These are phyloP conservation scores for Babylonia areolata DNA, from an alignment of 1,140 invertebrate genomes.

Conservation along the genomic window DNA sequence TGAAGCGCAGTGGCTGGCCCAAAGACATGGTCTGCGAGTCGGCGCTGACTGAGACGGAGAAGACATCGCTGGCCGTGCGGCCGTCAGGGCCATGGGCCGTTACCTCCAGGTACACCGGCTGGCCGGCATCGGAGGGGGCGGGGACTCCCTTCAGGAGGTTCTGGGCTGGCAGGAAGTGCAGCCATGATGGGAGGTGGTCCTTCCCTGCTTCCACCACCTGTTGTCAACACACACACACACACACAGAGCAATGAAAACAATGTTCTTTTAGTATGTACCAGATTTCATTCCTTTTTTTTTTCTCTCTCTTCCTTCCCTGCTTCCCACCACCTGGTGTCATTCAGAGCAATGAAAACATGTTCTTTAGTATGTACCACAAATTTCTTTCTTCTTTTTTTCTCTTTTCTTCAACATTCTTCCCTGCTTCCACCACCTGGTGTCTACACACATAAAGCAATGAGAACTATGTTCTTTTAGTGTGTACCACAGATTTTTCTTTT, in stretches of 20 bases:
- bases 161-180: conserved; percentile 71
- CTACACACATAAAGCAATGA: no score
- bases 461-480: no score
- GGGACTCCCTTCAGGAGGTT: conserved; percentile 80
- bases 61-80: conserved; percentile 61
- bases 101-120: conserved; percentile 80
- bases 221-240: no score
- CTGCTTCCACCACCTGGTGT: no score
- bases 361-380: no score
- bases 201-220: conserved; percentile 74
- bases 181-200: conserved; percentile 73
- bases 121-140: conserved; percentile 78
- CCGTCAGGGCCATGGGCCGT: conserved; percentile 61
- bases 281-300: no score
- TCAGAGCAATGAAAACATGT: not conserved
- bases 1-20: conserved; percentile 38
- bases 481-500: no score
- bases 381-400: no score
- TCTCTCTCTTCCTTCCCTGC: no score
- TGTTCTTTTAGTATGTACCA: not conserved
- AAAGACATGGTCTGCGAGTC: conserved; percentile 51
- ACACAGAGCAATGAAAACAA: not conserved
- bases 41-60: conserved; percentile 61
- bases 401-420: no score
- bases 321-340: no score